These are phyloP conservation scores for Pachyuromys duprasi DNA, from an alignment of 2,797 vertebrate genomes.

Conservation along the genomic window DNA sequence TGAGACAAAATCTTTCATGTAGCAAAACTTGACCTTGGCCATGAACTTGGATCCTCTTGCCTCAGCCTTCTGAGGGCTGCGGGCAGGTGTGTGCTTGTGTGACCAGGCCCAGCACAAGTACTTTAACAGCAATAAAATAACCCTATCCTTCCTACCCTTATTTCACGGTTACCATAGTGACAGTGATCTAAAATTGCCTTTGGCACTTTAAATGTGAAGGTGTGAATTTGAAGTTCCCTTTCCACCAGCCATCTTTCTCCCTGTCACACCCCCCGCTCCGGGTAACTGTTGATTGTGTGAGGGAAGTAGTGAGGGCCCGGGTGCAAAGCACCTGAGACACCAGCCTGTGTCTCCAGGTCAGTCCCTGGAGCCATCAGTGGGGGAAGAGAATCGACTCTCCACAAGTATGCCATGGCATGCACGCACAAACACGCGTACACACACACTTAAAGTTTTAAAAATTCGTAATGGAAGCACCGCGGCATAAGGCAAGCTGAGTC, in stretches of 20 bases:
- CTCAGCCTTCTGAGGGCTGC: not conserved
- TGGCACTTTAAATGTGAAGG: not conserved
- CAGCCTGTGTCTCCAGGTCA: not conserved
- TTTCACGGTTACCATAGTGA: not conserved
- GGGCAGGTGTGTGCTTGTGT: not conserved
- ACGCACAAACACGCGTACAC: too few species aligned
- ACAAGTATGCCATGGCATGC: not conserved
- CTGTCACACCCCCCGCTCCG: too few species aligned
- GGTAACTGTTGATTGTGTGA: not conserved
- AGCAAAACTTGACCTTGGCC: not conserved
- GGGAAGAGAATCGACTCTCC: not conserved
- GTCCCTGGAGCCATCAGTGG: not conserved
- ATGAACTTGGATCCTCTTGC: not conserved
- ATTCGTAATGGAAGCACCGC: not conserved
- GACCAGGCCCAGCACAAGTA: not conserved
- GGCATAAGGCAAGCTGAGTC: not conserved
- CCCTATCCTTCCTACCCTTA: not conserved
- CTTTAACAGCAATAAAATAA: constrained; percentile 45
- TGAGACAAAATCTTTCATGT: not conserved
- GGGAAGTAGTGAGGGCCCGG: not conserved
- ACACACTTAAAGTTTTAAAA: not conserved
- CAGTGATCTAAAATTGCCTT: not conserved
- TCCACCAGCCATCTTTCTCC: not conserved
- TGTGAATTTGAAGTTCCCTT: not conserved
- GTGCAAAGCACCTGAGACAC: not conserved